A percentile compares a stretch with the other conserved stretches of the same genome.
These are phyloP conservation scores for Drosophila neotestacea DNA, from an alignment of 2,888 invertebrate species.

Conservation along the genomic window DNA sequence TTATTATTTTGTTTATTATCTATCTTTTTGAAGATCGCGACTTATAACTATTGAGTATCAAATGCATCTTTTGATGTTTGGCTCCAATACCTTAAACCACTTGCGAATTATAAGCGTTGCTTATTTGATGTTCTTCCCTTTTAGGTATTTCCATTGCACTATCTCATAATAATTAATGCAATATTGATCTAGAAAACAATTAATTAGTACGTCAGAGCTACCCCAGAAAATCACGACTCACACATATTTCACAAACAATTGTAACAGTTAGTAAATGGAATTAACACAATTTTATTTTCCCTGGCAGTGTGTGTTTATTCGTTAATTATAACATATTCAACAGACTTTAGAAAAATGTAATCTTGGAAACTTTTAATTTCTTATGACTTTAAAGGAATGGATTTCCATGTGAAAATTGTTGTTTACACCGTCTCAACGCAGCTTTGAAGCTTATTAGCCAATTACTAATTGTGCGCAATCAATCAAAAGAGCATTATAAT, in stretches of 20 bases:
- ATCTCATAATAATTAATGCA: conserved; percentile 1
- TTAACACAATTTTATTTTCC: conserved; percentile 26
- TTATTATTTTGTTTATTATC: not conserved
- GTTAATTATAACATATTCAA: not conserved
- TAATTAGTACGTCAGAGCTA: conserved; percentile 2
- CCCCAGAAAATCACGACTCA: not conserved
- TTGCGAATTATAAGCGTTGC: conserved; percentile 4
- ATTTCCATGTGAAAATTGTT: not conserved
- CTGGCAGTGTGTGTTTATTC: not conserved
- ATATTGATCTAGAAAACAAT: conserved; percentile 2
- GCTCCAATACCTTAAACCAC: not conserved
- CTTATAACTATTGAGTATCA: not conserved
- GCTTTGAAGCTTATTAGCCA: not conserved
- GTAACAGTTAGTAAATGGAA: conserved; percentile 8
- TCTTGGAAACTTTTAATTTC: no score
- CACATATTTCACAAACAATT: conserved; percentile 7
- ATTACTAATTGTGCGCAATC: conserved; percentile 16
- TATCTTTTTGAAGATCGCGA: not conserved
- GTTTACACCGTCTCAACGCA: not conserved
- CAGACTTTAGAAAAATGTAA: conserved; percentile 3
- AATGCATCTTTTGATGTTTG: not conserved
- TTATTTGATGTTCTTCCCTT: not conserved
- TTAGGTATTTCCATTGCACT: not conserved
- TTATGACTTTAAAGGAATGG: not conserved
- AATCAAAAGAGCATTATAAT: conserved; percentile 15